Evolutionary conservation across 2,888 invertebrate genomes (phyloP), one percentile per base, ranked within the genome.

Genomic region (Caprella mutica): DNA sequence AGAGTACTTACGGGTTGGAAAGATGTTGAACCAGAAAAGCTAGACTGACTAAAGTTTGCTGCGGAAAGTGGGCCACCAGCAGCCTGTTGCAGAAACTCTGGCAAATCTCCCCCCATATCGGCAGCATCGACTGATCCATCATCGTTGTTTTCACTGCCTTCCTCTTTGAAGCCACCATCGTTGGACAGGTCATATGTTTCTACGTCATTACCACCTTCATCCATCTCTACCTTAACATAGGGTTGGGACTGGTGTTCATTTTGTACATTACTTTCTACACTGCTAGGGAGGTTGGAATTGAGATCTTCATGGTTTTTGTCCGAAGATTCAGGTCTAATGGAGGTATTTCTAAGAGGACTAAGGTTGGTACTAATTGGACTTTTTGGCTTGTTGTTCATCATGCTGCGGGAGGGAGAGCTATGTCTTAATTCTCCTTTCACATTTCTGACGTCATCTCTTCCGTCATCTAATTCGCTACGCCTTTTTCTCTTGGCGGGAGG

Each of bases 1-100:
- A n/a, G n/a, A n/a, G 4, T 8, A 50, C 63, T 63, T 46, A 63
- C 63, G 55, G 59, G 57, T 54, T 59, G 59, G 55, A 59, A 63
- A 48, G 59, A 53, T 26, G 63, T 57, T 26, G 63, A 55, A n/a
- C 59, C 57, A 19, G 63, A 56, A 55, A 57, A 63, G 39, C 59
- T 57, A 23, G 42, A 54, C 33, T 56, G 57, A 21, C 58, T 44
- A 26, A 55, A 62, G 24, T 51, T 44, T 9, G 51, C 38, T 30
- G 59, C 52, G 29, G 57, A 43, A 33, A 63, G 33, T 19, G 59
- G 54, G 30, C 59, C 59, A 38, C 56, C 51, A 23, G 59, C 55
- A 19, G 62, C 58, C 40, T 59, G 59, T 54, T 63, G 63, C 42
- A 63, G 59, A 57, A 63, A 63, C 52, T 63, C 63, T 4, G 63